phyloP scores from a whole-genome alignment of 2,888 invertebrate genomes.

The Lagria hirta region DNA sequence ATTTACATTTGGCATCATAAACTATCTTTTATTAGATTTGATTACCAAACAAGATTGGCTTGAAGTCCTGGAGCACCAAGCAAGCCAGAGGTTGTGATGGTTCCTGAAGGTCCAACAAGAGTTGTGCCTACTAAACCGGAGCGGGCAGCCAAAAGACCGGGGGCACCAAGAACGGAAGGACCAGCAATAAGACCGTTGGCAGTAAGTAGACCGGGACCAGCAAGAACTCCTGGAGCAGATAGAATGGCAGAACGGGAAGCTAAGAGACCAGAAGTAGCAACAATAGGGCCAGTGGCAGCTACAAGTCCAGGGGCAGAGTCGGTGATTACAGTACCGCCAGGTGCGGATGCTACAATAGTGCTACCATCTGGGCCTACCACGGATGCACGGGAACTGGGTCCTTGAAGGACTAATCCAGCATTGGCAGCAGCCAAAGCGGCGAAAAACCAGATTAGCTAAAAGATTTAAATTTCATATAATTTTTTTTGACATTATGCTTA shows the following conservation, averaged over 20 bases:
- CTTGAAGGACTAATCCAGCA: constrained; percentile 14
- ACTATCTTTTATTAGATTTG: too few species aligned
- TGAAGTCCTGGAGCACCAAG: too few species aligned
- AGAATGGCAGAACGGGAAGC: too few species aligned
- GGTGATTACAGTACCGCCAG: constrained; percentile 44
- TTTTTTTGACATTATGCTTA: constrained; percentile 1
- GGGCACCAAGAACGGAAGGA: constrained; percentile 34
- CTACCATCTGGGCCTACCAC: constrained; percentile 21
- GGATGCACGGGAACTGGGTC: constrained; percentile 21
- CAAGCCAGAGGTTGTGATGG: too few species aligned
- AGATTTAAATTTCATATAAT: too few species aligned
- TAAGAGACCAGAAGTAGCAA: constrained; percentile 31
- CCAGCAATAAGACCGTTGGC: too few species aligned
- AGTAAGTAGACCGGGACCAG: too few species aligned
- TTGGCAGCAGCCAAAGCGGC: constrained; percentile 37
- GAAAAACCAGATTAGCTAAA: constrained; percentile 37
- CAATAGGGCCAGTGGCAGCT: constrained; percentile 36
- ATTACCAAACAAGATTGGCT: too few species aligned
- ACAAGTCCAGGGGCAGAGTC: constrained; percentile 31
- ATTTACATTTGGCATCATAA: too few species aligned
- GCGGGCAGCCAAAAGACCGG: constrained; percentile 30
- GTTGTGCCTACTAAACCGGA: too few species aligned
- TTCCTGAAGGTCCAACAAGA: too few species aligned
- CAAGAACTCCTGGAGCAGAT: constrained; percentile 5
- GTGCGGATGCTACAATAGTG: constrained; percentile 15